Evolutionary conservation across 2,113 vertebrate species (phyloP).

Genomic region (Rhinolophus sinicus): DNA sequence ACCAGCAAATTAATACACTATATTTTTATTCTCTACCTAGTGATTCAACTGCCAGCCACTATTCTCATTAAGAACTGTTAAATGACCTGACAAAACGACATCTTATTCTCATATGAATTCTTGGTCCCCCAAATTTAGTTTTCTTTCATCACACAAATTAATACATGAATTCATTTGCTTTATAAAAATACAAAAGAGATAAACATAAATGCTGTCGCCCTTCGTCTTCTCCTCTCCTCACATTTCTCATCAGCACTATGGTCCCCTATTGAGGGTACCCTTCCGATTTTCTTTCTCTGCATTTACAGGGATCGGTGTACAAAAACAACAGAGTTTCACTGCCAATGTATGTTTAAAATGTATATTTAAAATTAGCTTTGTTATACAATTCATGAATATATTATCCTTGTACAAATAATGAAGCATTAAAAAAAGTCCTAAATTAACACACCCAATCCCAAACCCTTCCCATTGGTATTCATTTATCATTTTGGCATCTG

Average conservation of each 20-base stretch:
- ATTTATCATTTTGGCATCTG: background rate
- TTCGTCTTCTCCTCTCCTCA: background rate
- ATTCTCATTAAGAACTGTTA: conserved; percentile 18
- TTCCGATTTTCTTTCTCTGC: background rate
- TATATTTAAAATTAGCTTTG: conserved; percentile 20
- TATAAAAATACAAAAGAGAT: background rate
- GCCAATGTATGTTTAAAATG: background rate
- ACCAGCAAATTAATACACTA: background rate
- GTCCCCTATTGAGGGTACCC: background rate
- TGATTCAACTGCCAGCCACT: background rate
- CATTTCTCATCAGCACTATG: background rate
- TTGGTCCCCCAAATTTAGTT: background rate
- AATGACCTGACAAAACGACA: conserved; percentile 21
- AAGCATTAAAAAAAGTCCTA: background rate
- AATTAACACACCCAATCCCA: background rate
- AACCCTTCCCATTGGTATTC: background rate
- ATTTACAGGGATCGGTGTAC: background rate
- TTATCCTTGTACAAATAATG: background rate
- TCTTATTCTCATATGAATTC: background rate
- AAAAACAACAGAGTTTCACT: background rate
- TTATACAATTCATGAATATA: background rate
- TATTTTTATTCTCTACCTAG: background rate
- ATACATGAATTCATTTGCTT: background rate
- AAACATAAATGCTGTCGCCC: background rate
- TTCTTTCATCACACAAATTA: background rate